These are phyloP conservation scores for Graptemys geographica DNA, from an alignment of 2,797 vertebrate genomes.

Conservation along the genomic window DNA sequence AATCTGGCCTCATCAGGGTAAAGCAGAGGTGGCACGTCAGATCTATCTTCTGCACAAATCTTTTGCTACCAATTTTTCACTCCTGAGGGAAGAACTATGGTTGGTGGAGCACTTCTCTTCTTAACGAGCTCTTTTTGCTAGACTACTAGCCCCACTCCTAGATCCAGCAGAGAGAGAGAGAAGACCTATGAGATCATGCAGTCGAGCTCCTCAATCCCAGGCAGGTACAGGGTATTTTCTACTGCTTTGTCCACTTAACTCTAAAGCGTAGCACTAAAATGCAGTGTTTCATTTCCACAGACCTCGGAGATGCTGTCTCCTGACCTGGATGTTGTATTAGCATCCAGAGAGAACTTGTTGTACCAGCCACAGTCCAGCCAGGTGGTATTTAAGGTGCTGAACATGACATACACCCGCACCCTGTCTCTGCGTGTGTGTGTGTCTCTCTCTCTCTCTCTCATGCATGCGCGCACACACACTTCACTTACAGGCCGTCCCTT, in stretches of 20 bases:
- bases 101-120: background rate
- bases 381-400: background rate
- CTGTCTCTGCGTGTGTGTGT: background rate
- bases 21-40: too few relatives aligned
- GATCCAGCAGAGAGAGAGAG: background rate
- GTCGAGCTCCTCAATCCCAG: background rate
- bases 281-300: background rate
- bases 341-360: background rate
- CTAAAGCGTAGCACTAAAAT: background rate
- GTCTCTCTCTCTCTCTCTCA: background rate
- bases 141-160: background rate
- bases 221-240: background rate
- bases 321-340: background rate
- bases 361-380: background rate
- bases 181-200: background rate
- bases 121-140: background rate
- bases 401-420: background rate
- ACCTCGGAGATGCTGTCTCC: background rate
- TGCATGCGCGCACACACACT: background rate
- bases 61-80: background rate
- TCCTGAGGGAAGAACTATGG: background rate
- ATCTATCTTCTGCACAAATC: background rate
- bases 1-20: background rate
- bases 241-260: background rate
- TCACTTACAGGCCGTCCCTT: slow-evolving; percentile 87